These are phyloP conservation scores for Metallyticus violacea DNA, from an alignment of 2,888 invertebrate species.

Conservation along the genomic window DNA sequence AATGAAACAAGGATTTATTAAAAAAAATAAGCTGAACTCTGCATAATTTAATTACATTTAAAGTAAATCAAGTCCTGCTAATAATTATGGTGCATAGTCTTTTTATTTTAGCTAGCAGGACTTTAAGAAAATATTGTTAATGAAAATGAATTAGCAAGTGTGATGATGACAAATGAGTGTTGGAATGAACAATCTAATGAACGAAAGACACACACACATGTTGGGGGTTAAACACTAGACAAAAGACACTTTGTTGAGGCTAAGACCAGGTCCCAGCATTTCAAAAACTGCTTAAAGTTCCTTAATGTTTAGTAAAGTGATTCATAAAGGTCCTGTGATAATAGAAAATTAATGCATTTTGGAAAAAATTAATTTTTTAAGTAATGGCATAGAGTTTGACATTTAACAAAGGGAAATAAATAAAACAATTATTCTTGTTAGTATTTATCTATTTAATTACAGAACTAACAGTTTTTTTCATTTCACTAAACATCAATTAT, in stretches of 20 bases:
- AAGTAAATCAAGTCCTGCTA: background rate
- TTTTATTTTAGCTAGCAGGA: background rate
- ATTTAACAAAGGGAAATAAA: background rate
- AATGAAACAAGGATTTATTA: background rate
- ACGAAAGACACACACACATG: constrained; percentile 63
- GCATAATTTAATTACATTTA: background rate
- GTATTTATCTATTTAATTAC: background rate
- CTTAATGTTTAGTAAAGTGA: background rate
- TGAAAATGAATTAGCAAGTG: constrained; percentile 2
- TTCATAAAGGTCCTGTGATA: background rate
- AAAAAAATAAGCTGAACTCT: background rate
- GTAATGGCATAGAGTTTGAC: background rate
- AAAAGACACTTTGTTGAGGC: constrained; percentile 65
- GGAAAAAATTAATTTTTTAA: background rate
- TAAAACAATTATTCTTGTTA: too few species aligned
- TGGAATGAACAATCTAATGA: constrained; percentile 16
- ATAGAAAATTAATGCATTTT: background rate
- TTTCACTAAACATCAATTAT: background rate
- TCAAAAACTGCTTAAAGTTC: constrained; percentile 2
- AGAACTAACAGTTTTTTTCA: too few species aligned
- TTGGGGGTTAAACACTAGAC: constrained; percentile 80
- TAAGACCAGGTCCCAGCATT: constrained; percentile 24
- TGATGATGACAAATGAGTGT: background rate
- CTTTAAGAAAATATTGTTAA: background rate
- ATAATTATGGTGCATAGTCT: background rate